Percentiles rank a stretch among this genome's conserved stretches.
Evolutionary conservation across 1,140 invertebrate species (phyloP).

Genomic region (Anthonomus grandis): DNA sequence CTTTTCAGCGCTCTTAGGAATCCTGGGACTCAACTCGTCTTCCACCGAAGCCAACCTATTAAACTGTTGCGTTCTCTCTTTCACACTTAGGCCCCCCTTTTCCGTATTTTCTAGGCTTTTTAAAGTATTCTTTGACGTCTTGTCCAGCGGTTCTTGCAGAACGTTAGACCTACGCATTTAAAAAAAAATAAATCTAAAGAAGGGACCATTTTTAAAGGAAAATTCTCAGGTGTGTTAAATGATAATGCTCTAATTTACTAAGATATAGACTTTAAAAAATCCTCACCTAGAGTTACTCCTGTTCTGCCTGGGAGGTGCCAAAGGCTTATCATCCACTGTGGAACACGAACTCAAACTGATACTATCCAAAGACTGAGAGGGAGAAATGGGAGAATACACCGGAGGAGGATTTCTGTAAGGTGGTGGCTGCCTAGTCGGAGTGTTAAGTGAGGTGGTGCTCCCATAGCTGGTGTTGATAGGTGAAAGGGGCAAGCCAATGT

Average conservation of each 20-base stretch:
- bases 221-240: too few relatives aligned
- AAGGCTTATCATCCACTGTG: conserved; percentile 41
- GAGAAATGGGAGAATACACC: conserved; percentile 42
- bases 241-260: too few relatives aligned
- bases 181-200: too few relatives aligned
- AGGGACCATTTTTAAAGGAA: too few relatives aligned
- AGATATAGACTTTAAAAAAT: too few relatives aligned
- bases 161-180: too few relatives aligned
- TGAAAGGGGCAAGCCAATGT: conserved; percentile 44
- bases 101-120: conserved; percentile 43
- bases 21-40: conserved; percentile 61
- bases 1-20: conserved; percentile 48
- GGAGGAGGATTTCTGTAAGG: conserved; percentile 66
- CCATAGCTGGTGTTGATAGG: conserved; percentile 15
- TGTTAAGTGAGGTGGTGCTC: conserved; percentile 32
- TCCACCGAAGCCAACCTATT: conserved; percentile 83
- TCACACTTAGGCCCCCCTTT: conserved; percentile 74
- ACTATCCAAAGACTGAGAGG: conserved; percentile 38
- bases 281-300: conserved; percentile 11
- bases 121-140: background rate
- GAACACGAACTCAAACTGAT: conserved; percentile 38
- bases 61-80: conserved; percentile 88
- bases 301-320: conserved; percentile 43
- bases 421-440: conserved; percentile 55
- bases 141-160: too few relatives aligned